phyloP scores from a whole-genome alignment of 2,113 vertebrate genomes.

The Symphodus melops region DNA sequence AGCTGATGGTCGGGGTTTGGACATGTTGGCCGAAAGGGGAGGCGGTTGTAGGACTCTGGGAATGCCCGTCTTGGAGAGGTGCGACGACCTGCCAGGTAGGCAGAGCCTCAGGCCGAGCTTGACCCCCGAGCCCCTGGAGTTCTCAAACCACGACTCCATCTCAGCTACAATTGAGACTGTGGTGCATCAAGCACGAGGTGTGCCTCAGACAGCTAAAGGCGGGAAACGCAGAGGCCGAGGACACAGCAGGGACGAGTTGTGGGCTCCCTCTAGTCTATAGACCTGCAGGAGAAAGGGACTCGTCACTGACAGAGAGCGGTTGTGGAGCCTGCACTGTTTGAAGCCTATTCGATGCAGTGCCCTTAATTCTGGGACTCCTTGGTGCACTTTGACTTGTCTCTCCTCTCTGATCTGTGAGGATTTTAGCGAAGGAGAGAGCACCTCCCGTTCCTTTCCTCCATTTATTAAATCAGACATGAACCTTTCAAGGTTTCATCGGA shows the following conservation, averaged over 20 bases:
- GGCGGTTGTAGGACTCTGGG: constrained; percentile 81
- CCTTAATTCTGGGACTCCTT: constrained; percentile 70
- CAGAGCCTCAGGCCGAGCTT: constrained; percentile 83
- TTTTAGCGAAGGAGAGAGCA: constrained; percentile 41
- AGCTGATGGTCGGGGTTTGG: constrained; percentile 64
- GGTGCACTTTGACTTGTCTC: constrained; percentile 82
- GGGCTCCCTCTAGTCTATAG: constrained; percentile 76
- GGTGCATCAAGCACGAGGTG: constrained; percentile 92
- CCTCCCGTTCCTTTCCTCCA: constrained; percentile 25
- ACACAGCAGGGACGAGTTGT: constrained; percentile 81
- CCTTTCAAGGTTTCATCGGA: constrained; percentile 72
- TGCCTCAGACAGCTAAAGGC: constrained; percentile 80
- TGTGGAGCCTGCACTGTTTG: constrained; percentile 41
- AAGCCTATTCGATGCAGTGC: constrained; percentile 62
- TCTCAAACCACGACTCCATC: constrained; percentile 91
- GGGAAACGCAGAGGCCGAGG: constrained; percentile 85
- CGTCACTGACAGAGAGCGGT: constrained; percentile 38
- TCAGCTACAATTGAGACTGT: constrained; percentile 96
- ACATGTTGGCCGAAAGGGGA: constrained; percentile 53
- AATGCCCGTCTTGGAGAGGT: constrained; percentile 97
- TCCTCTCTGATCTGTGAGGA: constrained; percentile 61
- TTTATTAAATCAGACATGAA: constrained; percentile 61
- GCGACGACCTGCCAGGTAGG: constrained; percentile 92
- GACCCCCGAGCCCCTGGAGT: constrained; percentile 84
- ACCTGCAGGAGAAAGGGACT: constrained; percentile 46